phyloP scores from a whole-genome alignment of 2,797 vertebrate species.

The Acestrorhynchus altus region DNA sequence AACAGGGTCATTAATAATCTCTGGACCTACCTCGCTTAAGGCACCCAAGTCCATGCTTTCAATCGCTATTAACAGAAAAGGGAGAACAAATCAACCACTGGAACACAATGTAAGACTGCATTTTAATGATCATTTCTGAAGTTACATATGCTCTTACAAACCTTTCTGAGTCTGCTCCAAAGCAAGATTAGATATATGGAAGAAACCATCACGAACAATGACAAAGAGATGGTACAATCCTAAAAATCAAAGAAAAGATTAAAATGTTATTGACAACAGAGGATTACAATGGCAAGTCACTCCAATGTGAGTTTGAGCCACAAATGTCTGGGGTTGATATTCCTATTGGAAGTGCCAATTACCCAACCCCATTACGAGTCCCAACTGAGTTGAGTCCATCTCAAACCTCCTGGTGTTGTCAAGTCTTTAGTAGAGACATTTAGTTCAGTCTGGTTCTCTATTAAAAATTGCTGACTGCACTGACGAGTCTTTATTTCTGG shows the following conservation, averaged over 20 bases:
- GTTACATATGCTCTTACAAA: slow-evolving; percentile 60
- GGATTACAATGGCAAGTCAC: too few relatives aligned
- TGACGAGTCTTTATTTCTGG: too few relatives aligned
- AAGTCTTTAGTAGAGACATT: too few relatives aligned
- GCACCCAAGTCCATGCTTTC: slow-evolving; percentile 79
- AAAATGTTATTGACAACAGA: too few relatives aligned
- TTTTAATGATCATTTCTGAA: neutral
- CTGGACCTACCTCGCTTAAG: slow-evolving; percentile 81
- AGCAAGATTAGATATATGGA: slow-evolving; percentile 86
- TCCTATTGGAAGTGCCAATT: too few relatives aligned
- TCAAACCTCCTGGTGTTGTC: too few relatives aligned
- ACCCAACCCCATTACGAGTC: too few relatives aligned
- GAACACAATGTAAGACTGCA: slow-evolving; percentile 14
- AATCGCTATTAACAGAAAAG: slow-evolving; percentile 75
- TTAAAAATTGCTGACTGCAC: too few relatives aligned
- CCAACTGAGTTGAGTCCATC: too few relatives aligned
- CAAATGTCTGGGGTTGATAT: too few relatives aligned
- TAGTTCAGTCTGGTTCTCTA: too few relatives aligned
- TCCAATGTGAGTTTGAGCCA: too few relatives aligned
- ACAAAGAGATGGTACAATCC: slow-evolving; percentile 87
- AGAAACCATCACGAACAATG: slow-evolving; percentile 85
- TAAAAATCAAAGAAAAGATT: slow-evolving; percentile 62
- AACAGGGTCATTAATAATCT: neutral
- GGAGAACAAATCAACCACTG: slow-evolving; percentile 15
- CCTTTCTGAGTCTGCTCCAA: slow-evolving; percentile 86